phyloP scores from a whole-genome alignment of 2,888 invertebrate genomes.

The Labia minor region DNA sequence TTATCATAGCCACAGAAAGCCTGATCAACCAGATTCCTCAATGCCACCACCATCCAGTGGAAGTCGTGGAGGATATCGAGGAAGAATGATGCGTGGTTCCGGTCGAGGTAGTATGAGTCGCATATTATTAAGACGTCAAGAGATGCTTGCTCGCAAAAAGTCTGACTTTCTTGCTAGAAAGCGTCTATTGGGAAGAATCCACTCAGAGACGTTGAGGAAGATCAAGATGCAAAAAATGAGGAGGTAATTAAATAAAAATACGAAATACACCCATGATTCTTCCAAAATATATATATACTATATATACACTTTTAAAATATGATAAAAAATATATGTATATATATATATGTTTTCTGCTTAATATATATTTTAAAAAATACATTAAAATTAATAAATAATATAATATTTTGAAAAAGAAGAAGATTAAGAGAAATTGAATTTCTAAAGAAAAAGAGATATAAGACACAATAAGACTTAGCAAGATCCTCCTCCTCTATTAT shows the following conservation, averaged over 20 bases:
- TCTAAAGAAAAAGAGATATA: conserved; percentile 17
- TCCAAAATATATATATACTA: not conserved
- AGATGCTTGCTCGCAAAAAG: conserved; percentile 24
- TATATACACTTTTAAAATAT: not conserved
- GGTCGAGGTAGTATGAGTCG: conserved; percentile 24
- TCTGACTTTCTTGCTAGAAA: conserved; percentile 25
- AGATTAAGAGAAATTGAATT: not conserved
- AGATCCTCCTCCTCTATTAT: not conserved
- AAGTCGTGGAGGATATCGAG: conserved; percentile 26
- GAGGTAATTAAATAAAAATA: conserved; percentile 31
- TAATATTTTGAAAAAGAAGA: not conserved
- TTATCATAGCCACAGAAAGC: conserved; percentile 26
- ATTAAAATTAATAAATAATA: conserved; percentile 20
- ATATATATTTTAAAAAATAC: not conserved
- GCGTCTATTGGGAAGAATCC: conserved; percentile 25
- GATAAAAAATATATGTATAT: too few relatives aligned
- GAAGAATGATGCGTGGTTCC: conserved; percentile 21
- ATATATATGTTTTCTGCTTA: not conserved
- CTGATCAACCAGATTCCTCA: conserved; percentile 23
- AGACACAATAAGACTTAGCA: not conserved
- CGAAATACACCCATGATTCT: not conserved
- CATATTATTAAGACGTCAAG: conserved; percentile 22
- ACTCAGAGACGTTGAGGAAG: conserved; percentile 36
- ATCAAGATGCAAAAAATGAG: conserved; percentile 37
- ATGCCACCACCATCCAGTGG: conserved; percentile 24